Conservation (phyloP, 2,888 invertebrate species). For the Sarcophaga rosellei region DNA sequence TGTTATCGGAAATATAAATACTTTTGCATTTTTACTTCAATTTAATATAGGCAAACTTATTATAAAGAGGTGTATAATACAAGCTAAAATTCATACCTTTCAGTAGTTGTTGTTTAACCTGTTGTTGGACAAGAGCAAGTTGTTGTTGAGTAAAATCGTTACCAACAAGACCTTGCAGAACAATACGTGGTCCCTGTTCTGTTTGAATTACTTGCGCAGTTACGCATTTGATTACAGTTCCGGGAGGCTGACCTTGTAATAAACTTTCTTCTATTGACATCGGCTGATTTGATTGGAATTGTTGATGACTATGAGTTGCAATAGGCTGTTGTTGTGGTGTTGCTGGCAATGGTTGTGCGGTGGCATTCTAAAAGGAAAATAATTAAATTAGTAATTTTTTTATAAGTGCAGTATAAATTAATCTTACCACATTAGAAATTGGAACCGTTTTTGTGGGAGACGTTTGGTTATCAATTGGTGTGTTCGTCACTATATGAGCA, state of each 20-base stretch:
- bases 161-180: slow-evolving; percentile 91
- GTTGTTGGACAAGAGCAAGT: slow-evolving; percentile 91
- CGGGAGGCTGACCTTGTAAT: slow-evolving; percentile 90
- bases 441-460: slow-evolving; percentile 62
- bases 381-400: slow-evolving; percentile 2
- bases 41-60: too few relatives aligned
- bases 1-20: too few relatives aligned
- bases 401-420: background rate
- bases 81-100: slow-evolving; percentile 84
- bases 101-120: slow-evolving; percentile 93
- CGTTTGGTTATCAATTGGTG: slow-evolving; percentile 73
- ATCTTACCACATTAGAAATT: slow-evolving; percentile 48
- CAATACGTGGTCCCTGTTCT: slow-evolving; percentile 91
- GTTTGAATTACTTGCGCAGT: slow-evolving; percentile 94
- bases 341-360: slow-evolving; percentile 38
- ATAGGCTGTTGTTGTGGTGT: slow-evolving; percentile 69
- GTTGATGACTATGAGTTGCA: slow-evolving; percentile 66
- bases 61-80: too few relatives aligned
- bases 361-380: slow-evolving; percentile 31
- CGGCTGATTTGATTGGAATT: slow-evolving; percentile 68
- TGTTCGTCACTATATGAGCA: slow-evolving; percentile 80
- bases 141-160: slow-evolving; percentile 92
- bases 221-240: slow-evolving; percentile 92
- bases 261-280: slow-evolving; percentile 86
- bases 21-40: too few relatives aligned